phyloP scores from a whole-genome alignment of 2,888 invertebrate genomes.

The Drosophila flavopinicola region DNA sequence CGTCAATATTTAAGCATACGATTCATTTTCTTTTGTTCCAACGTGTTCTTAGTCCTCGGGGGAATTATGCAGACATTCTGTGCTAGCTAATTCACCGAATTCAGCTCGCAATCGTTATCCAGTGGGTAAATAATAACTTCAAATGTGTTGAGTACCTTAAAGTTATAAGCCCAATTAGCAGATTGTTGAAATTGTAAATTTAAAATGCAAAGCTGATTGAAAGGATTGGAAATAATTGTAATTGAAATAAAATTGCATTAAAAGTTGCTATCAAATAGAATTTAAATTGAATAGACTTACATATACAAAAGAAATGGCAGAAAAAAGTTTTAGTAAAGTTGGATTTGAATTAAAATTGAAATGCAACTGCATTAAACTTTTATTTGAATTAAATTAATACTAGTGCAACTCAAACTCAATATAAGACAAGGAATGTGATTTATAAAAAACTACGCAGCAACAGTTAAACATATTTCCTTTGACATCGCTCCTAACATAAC shows the following conservation, averaged over 20 bases:
- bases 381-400: neutral
- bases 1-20: conserved; percentile 56
- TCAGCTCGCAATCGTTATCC: too few relatives aligned
- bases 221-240: neutral
- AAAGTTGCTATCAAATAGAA: neutral
- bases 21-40: conserved; percentile 32
- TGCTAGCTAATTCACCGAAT: conserved; percentile 51
- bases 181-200: neutral
- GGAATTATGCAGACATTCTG: conserved; percentile 19
- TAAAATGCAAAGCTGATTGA: neutral
- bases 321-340: neutral
- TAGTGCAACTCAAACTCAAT: neutral
- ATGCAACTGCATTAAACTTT: neutral
- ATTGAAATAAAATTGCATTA: neutral
- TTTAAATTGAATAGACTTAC: neutral
- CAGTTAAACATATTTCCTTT: neutral
- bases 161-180: neutral
- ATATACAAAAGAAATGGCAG: neutral
- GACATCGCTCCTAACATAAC: conserved; percentile 1
- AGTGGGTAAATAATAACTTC: neutral
- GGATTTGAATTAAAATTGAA: neutral
- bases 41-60: neutral
- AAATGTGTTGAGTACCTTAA: neutral
- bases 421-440: neutral
- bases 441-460: neutral